Evolutionary conservation across 1,140 invertebrate genomes (phyloP).

Genomic region (Rhynchophorus ferrugineus): DNA sequence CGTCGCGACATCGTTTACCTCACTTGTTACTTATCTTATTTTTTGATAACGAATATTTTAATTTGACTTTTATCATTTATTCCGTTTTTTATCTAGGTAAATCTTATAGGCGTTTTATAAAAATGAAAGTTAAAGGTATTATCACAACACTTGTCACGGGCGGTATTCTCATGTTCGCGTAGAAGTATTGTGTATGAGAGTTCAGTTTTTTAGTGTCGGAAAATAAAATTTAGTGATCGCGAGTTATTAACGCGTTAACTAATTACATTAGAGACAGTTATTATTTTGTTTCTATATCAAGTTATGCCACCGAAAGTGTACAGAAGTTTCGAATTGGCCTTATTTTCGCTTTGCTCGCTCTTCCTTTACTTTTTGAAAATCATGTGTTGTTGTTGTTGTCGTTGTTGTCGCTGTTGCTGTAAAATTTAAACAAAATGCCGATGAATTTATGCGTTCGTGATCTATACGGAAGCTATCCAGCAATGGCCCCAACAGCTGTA

Average conservation of each 20-base stretch:
- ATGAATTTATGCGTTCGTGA: constrained; percentile 19
- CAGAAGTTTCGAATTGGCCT: constrained; percentile 12
- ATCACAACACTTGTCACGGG: constrained; percentile 7
- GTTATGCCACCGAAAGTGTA: constrained; percentile 16
- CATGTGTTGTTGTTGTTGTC: constrained; percentile 19
- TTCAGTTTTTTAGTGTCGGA: neutral
- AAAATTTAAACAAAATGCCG: constrained; percentile 12
- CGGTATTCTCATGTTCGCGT: neutral
- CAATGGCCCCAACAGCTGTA: constrained; percentile 5
- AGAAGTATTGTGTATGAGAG: too few species aligned
- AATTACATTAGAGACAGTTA: too few species aligned
- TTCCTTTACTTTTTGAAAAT: constrained; percentile 22
- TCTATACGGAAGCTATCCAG: neutral
- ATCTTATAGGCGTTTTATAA: constrained; percentile 16
- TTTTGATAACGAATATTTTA: constrained; percentile 17
- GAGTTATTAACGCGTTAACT: too few species aligned
- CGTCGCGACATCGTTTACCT: constrained; percentile 13
- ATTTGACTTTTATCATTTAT: constrained; percentile 14
- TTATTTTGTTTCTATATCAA: too few species aligned
- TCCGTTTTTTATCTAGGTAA: constrained; percentile 16
- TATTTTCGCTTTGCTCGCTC: constrained; percentile 11
- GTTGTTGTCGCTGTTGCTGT: constrained; percentile 15
- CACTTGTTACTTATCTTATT: constrained; percentile 17
- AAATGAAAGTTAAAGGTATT: constrained; percentile 8
- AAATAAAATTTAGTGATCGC: too few species aligned